Percentiles rank a stretch among this genome's conserved stretches.
Conservation (phyloP, 2,113 vertebrate genomes). For the Sphaerodactylus townsendi region DNA sequence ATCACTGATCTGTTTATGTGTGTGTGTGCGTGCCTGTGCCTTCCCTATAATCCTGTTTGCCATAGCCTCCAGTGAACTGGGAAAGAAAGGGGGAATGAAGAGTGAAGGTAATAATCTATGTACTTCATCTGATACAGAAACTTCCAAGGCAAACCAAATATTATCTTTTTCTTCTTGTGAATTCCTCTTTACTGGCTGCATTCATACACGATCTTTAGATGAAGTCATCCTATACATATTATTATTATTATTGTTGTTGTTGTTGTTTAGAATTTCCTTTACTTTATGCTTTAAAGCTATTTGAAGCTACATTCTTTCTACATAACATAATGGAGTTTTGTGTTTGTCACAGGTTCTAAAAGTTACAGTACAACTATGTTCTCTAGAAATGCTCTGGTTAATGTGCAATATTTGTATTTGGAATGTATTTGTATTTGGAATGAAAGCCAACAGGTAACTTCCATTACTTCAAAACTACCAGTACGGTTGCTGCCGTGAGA, state of each 20-base stretch:
- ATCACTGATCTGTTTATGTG: background rate
- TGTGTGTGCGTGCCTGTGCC: no score
- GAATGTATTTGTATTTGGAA: background rate
- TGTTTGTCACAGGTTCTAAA: background rate
- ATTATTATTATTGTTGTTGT: background rate
- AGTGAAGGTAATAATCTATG: fast-evolving
- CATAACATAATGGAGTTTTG: background rate
- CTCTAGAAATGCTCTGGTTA: background rate
- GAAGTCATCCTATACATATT: background rate
- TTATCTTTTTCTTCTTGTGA: background rate
- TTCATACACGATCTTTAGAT: background rate
- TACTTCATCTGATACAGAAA: background rate
- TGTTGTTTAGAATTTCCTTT: background rate
- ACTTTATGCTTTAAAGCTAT: background rate
- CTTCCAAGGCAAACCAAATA: background rate
- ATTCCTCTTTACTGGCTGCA: background rate
- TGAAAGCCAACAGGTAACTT: background rate
- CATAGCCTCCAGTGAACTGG: fast-evolving
- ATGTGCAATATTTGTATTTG: background rate
- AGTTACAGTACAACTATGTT: background rate
- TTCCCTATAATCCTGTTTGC: background rate
- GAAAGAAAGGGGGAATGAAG: background rate
- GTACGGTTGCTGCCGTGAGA: no score
- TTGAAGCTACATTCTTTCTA: background rate
- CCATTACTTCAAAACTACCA: no score